Conservation (phyloP, 1,140 invertebrate genomes). For the Drosophila tsacasi region DNA sequence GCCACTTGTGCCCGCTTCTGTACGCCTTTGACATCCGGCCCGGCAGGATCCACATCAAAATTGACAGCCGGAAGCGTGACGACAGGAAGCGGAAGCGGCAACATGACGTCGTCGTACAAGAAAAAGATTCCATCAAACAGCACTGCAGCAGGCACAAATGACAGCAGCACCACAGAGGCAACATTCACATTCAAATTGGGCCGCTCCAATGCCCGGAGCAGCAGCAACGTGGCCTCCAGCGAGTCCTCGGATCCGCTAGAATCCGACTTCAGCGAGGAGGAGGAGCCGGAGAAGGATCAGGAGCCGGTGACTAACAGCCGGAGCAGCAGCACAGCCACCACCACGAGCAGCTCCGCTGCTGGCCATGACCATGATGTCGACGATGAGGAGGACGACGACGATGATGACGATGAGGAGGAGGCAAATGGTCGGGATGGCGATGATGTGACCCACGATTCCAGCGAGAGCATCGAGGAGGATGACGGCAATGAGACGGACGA, state of each 20-base stretch:
- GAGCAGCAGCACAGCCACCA: constrained; percentile 56
- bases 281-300: constrained; percentile 36
- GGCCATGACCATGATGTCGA: constrained; percentile 46
- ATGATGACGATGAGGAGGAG: constrained; percentile 57
- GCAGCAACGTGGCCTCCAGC: constrained; percentile 67
- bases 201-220: constrained; percentile 32
- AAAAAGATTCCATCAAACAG: constrained; percentile 55
- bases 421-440: constrained; percentile 59
- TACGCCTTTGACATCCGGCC: constrained; percentile 53
- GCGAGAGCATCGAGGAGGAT: constrained; percentile 74
- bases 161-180: constrained; percentile 70
- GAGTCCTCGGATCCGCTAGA: constrained; percentile 83
- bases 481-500: constrained; percentile 81
- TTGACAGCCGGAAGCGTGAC: constrained; percentile 65
- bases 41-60: constrained; percentile 64
- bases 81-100: constrained; percentile 60
- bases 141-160: constrained; percentile 59
- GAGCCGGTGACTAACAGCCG: constrained; percentile 34
- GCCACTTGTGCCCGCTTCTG: constrained; percentile 75
- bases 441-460: constrained; percentile 67
- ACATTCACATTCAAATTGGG: constrained; percentile 81
- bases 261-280: constrained; percentile 80
- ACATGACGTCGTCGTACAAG: constrained; percentile 61
- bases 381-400: constrained; percentile 53
- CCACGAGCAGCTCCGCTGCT: constrained; percentile 45